These are phyloP conservation scores for Drymodes brunneopygia DNA, from an alignment of 2,113 vertebrate genomes.

Conservation along the genomic window DNA sequence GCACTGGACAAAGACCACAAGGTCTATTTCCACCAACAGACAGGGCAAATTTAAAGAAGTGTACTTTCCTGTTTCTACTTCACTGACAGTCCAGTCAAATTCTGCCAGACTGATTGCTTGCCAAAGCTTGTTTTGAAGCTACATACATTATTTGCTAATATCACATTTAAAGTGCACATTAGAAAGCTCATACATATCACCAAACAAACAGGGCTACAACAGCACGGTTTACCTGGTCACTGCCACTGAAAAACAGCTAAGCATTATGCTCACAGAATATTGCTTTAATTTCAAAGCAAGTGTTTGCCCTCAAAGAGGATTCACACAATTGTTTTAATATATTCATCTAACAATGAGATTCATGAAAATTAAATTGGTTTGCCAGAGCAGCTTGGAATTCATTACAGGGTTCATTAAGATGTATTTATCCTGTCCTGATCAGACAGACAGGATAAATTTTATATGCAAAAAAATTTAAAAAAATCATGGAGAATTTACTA, in stretches of 20 bases:
- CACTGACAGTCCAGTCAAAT: not conserved
- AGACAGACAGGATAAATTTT: not conserved
- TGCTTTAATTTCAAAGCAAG: not conserved
- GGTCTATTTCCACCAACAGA: not conserved
- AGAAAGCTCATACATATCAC: not conserved
- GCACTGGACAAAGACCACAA: not conserved
- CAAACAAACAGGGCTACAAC: not conserved
- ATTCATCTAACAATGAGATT: not conserved
- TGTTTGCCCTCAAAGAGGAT: not conserved
- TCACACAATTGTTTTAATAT: not conserved
- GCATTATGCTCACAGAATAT: not conserved
- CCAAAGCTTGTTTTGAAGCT: not conserved
- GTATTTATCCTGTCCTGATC: not conserved
- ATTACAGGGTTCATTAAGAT: not conserved
- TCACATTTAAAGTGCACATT: accelerated
- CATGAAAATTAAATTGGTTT: not conserved
- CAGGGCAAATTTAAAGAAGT: not conserved
- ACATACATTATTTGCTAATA: not conserved
- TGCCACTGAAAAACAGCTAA: not conserved
- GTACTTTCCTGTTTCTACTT: not conserved
- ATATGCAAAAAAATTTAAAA: not conserved
- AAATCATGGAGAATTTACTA: not conserved
- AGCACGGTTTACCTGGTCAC: not conserved
- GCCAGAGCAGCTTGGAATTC: not conserved
- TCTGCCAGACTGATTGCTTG: not conserved